Base-by-base conservation (phyloP, 2,113 vertebrate species). In the Himantopus leucocephalus region DNA sequence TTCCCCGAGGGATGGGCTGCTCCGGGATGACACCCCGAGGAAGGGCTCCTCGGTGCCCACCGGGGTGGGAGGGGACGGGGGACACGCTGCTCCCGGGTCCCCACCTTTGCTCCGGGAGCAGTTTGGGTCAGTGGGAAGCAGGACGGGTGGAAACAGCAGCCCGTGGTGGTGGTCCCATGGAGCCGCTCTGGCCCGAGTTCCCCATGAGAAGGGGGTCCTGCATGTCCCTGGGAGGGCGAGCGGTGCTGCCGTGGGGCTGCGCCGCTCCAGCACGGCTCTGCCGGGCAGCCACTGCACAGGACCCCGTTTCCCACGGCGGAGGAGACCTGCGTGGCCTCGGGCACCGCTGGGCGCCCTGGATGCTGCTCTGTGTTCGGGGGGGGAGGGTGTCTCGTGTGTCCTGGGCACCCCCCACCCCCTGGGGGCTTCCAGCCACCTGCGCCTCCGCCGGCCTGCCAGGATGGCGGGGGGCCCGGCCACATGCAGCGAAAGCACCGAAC, bases 291-390 rank as follows among this genome's bases (percentile, higher is more conserved):
- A 20, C 63, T 12, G 4, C 8, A 1, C 7, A 35, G 37, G 26
- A 24, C 15, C 32, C 32, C 12, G 0, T 26, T 37, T 63, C 45
- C 58, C 58, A 32, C 29, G 5, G 5, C 3, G 3, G 45, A 37
- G 74, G n/a, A 32, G 27, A 50, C 4, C 6, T 7, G 17, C 34
- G 35, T 4, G 3, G 71, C 35, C 48, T 10, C 8, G 18, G 39
- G 48, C 32, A 22, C 32, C 32, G 8, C 26, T 6, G 43, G 53
- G 23, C 52, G 1, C 6, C 47, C 16, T 15, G 27, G 52, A 4
- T 47, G n/a, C 41, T 6, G 5, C 12, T 14, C 16, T 45, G 21
- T 5, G 6, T 26, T 60, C 2, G 2, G 21, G 2, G 16, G 15
- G n/a, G n/a, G 35, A 7, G 35, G 16, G 15, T 27, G n/a, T 48